Evolutionary conservation across 2,797 vertebrate species (phyloP), one percentile per base, ranked within the genome.

Genomic region (Danio tinwini): DNA sequence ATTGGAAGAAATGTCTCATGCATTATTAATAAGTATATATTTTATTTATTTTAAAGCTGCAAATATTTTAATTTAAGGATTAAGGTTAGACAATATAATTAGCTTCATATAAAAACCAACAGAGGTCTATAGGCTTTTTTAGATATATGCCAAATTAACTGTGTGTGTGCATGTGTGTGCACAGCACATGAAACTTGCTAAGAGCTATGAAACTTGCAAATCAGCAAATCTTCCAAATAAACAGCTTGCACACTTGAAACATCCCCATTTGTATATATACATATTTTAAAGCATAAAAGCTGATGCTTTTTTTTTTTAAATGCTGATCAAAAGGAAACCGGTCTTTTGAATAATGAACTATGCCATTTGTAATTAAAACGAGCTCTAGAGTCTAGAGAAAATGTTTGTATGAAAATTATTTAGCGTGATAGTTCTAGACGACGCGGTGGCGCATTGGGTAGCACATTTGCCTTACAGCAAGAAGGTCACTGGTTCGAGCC

Each of bases 361-460:
- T 59, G 16, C 8, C 16, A 63, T 80, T 59, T 56, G 64, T 55
- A 58, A 80, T 58, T 49, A 39, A 77, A 76, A 82, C 12, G 17
- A 44, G 55, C 63, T 62, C 29, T 67, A 16, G 13, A 64, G 56
- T 69, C 12, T 40, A n/a, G n/a, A n/a, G n/a, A 69, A 52, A 40
- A 40, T n/a, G 37, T 40, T 40, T 6, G n/a, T 52, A 17, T 29
- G 29, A 29, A 29, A 29, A 29, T 29, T 29, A 29, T 29, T 29
- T 40, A 9, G 49, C 53, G 67, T 11, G 16, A n/a, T n/a, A n/a
- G n/a, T n/a, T n/a, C n/a, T n/a, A n/a, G n/a, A n/a, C n/a, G n/a
- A n/a, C n/a, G n/a, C n/a, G n/a, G n/a, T n/a, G n/a, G n/a, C n/a
- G n/a, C n/a, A n/a, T n/a, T n/a, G n/a, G n/a, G n/a, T n/a, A n/a